These are phyloP conservation scores for Mesocricetus auratus DNA, from an alignment of 2,113 vertebrate genomes.

Conservation along the genomic window DNA sequence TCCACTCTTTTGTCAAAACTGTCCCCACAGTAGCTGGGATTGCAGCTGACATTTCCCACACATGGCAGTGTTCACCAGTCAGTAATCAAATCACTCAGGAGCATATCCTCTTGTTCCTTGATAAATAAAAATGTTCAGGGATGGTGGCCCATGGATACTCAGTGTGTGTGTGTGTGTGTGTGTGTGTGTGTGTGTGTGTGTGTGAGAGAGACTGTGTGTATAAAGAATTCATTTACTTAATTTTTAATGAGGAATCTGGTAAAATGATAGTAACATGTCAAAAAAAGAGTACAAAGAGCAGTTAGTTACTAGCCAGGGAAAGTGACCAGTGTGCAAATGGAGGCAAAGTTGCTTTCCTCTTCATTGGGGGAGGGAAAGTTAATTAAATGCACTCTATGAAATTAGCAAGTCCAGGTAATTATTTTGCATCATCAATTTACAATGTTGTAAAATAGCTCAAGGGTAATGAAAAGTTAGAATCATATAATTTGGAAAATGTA, in stretches of 20 bases:
- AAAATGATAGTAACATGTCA: neutral
- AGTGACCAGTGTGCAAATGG: neutral
- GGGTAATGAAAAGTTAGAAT: constrained; percentile 3
- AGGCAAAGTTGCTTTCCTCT: neutral
- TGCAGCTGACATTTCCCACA: neutral
- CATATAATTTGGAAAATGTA: neutral
- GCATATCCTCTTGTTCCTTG: neutral
- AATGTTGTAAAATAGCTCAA: constrained; percentile 30
- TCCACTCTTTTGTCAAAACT: neutral
- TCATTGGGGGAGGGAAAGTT: neutral
- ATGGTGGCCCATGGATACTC: neutral
- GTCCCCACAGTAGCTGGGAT: neutral
- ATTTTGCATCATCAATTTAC: constrained; percentile 19
- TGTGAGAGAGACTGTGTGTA: too few species aligned
- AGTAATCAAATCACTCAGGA: neutral
- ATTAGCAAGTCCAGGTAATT: constrained; percentile 13
- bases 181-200: too few species aligned
- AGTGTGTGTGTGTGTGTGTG: too few species aligned
- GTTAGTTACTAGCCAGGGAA: neutral
- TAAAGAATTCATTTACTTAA: constrained; percentile 16
- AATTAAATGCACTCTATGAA: constrained; percentile 15
- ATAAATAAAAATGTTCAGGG: constrained; percentile 59
- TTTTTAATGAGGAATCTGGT: neutral
- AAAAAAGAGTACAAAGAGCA: neutral
- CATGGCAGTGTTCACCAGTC: neutral